A percentile compares a stretch with the other conserved stretches of the same genome.
Evolutionary conservation across 2,113 vertebrate species (phyloP).

Genomic region (Xenotilapia caudafasciata): DNA sequence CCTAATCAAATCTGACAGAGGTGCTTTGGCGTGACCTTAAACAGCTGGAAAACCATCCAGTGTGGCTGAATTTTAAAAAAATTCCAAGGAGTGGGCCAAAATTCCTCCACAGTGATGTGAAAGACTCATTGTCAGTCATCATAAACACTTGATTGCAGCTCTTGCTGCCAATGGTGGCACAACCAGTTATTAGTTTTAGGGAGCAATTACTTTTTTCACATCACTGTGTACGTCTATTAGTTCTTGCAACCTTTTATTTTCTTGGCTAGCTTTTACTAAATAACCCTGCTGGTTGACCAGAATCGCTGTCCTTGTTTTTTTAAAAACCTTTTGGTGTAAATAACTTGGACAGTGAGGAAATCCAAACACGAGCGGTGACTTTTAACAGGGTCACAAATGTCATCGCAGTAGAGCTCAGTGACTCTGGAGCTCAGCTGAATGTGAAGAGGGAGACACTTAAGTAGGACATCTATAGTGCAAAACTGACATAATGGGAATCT

Average conservation of each 20-base stretch:
- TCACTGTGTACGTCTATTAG: fast-evolving
- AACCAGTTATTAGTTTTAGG: not conserved
- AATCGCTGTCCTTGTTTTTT: not conserved
- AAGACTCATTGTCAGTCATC: not conserved
- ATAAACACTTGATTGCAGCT: not conserved
- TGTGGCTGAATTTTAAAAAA: fast-evolving
- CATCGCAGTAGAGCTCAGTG: not conserved
- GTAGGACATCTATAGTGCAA: constrained; percentile 3
- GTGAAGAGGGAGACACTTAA: not conserved
- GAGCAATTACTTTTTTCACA: not conserved
- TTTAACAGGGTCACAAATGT: not conserved
- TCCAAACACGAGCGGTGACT: not conserved
- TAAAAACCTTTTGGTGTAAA: not conserved
- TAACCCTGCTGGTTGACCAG: not conserved
- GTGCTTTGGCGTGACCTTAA: not conserved
- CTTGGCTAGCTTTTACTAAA: not conserved
- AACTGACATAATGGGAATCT: constrained; percentile 7
- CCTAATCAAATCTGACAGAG: not conserved
- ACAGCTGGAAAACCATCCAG: fast-evolving
- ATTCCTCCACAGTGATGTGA: not conserved
- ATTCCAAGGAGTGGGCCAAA: not conserved
- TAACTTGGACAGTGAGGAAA: not conserved
- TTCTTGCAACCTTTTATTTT: not conserved
- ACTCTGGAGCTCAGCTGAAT: not conserved
- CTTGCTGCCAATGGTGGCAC: not conserved